Percentiles rank a stretch among this genome's conserved stretches.
These are phyloP conservation scores for Bergia sp. DNA, from an alignment of 92 coral and sea anemone genomes.

Conservation along the genomic window DNA sequence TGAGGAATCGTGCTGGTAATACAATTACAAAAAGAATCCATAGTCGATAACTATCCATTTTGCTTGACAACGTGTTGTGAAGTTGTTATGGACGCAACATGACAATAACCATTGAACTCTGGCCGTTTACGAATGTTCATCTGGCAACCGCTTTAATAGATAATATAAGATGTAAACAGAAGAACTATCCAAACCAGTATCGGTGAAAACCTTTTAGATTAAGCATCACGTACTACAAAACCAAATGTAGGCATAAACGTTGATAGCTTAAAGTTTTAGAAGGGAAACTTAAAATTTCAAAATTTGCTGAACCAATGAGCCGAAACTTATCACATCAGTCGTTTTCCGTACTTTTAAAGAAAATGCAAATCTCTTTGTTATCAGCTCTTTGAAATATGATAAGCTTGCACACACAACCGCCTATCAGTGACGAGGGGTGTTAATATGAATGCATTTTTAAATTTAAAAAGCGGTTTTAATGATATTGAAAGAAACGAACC, in stretches of 20 bases:
- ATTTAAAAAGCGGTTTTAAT: conserved; percentile 27
- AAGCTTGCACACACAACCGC: not conserved
- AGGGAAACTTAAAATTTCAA: not conserved
- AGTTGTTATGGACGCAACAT: not conserved
- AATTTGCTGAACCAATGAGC: conserved; percentile 31
- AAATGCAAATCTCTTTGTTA: conserved; percentile 39
- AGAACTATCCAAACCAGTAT: too few relatives aligned
- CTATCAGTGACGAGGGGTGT: conserved; percentile 7
- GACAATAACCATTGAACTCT: not conserved
- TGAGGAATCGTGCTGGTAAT: not conserved
- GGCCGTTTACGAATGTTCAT: not conserved
- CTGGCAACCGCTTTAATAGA: not conserved
- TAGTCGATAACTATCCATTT: not conserved
- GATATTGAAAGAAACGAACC: conserved; percentile 25
- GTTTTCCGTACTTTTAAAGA: not conserved
- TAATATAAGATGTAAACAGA: too few relatives aligned
- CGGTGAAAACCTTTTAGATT: not conserved
- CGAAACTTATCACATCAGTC: not conserved
- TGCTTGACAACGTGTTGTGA: not conserved
- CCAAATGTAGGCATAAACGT: not conserved
- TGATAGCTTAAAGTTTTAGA: not conserved
- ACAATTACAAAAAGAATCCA: not conserved
- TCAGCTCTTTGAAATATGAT: not conserved
- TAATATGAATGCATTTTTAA: conserved; percentile 14
- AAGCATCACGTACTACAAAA: not conserved